Conservation (phyloP, 2,113 vertebrate genomes). For the Apodemus sylvaticus region DNA sequence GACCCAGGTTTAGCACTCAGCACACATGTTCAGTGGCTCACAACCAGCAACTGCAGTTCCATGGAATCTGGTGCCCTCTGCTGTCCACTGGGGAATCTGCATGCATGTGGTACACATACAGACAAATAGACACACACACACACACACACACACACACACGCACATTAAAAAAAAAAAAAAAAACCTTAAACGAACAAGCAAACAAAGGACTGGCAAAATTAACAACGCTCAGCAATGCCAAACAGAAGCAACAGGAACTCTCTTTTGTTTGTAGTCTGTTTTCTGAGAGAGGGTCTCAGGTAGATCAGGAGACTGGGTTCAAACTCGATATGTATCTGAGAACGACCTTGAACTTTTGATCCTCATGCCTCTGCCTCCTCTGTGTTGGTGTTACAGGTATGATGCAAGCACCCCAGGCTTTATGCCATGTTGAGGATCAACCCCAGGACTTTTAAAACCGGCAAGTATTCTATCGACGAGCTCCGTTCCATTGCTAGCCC, state of each 20-base stretch:
- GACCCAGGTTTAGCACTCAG: background rate
- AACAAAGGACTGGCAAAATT: background rate
- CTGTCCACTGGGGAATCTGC: background rate
- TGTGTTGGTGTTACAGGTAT: background rate
- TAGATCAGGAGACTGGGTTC: background rate
- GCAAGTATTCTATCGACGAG: background rate
- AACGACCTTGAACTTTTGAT: background rate
- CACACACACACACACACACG: background rate
- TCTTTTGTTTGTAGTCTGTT: too few relatives aligned
- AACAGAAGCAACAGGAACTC: too few relatives aligned
- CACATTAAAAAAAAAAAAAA: background rate
- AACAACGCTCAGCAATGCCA: background rate
- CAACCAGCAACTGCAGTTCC: background rate
- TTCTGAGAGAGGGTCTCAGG: background rate
- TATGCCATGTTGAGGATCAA: background rate
- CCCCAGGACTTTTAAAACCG: background rate
- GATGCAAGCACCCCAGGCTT: background rate
- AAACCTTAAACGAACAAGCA: background rate
- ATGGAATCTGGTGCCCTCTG: background rate
- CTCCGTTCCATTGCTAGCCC: background rate
- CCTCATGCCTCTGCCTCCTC: background rate
- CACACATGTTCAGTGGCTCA: background rate
- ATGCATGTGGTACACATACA: background rate
- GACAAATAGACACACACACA: too few relatives aligned
- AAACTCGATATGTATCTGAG: background rate